phyloP scores from a whole-genome alignment of 2,797 vertebrate species.

The Micropoecilia bifurca region DNA sequence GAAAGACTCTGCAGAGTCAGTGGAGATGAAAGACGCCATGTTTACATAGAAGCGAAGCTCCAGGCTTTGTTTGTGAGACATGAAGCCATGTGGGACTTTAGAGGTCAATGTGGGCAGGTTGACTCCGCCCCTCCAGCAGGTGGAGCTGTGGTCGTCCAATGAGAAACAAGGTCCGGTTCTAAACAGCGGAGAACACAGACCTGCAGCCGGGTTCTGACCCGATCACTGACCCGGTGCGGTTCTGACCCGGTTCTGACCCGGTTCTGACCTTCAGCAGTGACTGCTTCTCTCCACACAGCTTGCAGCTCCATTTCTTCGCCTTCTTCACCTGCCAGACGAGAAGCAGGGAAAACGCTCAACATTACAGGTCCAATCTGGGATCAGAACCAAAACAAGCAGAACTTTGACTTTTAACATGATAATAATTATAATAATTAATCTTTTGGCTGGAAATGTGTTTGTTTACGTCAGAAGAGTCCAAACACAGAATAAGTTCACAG shows the following conservation, averaged over 20 bases:
- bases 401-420: not conserved
- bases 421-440: not conserved
- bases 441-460: not conserved
- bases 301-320: constrained; percentile 87
- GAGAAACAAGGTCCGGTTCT: not conserved
- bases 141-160: not conserved
- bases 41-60: no score
- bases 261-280: constrained; percentile 83
- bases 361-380: not conserved
- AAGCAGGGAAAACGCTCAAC: not conserved
- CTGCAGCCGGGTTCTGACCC: not conserved
- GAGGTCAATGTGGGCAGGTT: not conserved
- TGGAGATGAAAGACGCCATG: no score
- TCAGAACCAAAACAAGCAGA: not conserved
- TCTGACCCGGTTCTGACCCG: not conserved
- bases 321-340: constrained; percentile 85
- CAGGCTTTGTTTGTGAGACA: no score
- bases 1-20: no score
- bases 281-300: constrained; percentile 91
- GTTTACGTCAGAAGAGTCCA: not conserved
- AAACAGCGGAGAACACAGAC: not conserved
- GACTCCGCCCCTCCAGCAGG: not conserved
- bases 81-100: no score
- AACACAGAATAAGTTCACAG: not conserved
- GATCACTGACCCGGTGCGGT: no score